Base-by-base conservation (phyloP, 2,888 invertebrate species). In the Anoplius nigerrimus region DNA sequence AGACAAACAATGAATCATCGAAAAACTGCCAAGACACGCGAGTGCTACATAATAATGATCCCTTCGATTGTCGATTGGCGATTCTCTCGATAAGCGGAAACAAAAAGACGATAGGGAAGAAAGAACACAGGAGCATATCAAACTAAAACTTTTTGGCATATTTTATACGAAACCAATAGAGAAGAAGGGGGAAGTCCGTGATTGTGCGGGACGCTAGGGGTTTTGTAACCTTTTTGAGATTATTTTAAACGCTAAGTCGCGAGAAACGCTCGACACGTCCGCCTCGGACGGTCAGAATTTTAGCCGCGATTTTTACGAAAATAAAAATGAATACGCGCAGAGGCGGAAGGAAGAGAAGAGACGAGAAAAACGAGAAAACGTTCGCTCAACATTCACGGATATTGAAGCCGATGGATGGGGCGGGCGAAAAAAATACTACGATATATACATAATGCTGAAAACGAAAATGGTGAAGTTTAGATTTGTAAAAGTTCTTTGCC, bases 401-500 rank as follows among this genome's bases (percentile, higher is more conserved):
- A 18, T 55, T 15, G 15, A 53, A 4, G 18, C n/a, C 8, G 24
- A n/a, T 0, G 51, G n/a, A 3, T 2, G 24, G 16, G 8, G 27
- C n/a, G 34, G 59, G 64, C 62, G 18, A 24, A 43, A 20, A 45
- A 16, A 22, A 21, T 22, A 27, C 57, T 34, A 63, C 65, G 71
- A 62, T 66, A 65, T 76, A 43, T 58, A 52, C 16, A 43, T 16
- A 54, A 22, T 15, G 16, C 42, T 43, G 52, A 8, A 56, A 43
- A 56, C n/a, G 20, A 43, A 67, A 65, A 69, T 54, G 59, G 53
- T 62, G 66, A 63, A 67, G 59, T 74, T 75, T 77, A 76, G 76
- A 79, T 81, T 82, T 80, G 77, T 79, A 82, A 80, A 81, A 76
- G 74, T 71, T 77, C 72, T 76, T 76, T 83, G 84, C 86, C 84